Percentiles rank a stretch among this genome's conserved stretches.
Evolutionary conservation across 2,113 vertebrate genomes (phyloP).

Genomic region (Hippocampus guttulatus): DNA sequence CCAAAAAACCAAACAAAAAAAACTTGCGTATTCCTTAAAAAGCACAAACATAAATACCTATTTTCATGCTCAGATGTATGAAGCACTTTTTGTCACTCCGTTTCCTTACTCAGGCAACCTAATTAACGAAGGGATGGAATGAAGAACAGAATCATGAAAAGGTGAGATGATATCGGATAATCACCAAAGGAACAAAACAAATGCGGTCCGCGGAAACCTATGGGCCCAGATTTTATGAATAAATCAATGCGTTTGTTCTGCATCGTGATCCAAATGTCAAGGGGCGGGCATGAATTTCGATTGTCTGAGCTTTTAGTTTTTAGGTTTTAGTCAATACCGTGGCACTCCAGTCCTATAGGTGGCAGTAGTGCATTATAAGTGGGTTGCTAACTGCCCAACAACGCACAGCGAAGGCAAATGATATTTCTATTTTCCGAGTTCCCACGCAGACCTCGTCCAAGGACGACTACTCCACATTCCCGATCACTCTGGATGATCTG

Average conservation of each 20-base stretch:
- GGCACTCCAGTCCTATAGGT: too few species aligned
- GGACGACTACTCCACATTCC: too few species aligned
- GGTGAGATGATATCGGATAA: not conserved
- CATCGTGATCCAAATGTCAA: conserved; percentile 21
- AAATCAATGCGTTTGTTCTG: conserved; percentile 2
- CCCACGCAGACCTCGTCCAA: too few species aligned
- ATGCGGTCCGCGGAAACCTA: too few species aligned
- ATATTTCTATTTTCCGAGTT: too few species aligned
- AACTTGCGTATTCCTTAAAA: not conserved
- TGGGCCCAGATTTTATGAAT: not conserved
- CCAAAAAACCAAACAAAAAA: not conserved
- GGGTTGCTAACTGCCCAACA: too few species aligned
- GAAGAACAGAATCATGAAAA: not conserved
- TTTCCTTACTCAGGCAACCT: not conserved
- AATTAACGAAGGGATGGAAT: not conserved
- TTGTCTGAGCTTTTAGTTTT: conserved; percentile 19
- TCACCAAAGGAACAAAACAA: not conserved
- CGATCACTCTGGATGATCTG: too few species aligned
- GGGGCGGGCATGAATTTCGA: conserved; percentile 6
- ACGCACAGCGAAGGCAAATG: too few species aligned
- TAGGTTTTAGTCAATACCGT: too few species aligned
- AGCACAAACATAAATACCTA: not conserved
- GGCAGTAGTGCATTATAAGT: too few species aligned
- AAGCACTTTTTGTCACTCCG: not conserved
- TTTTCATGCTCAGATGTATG: conserved; percentile 5